Evolutionary conservation across 2,113 vertebrate species (phyloP).

Genomic region (Tor tambroides): DNA sequence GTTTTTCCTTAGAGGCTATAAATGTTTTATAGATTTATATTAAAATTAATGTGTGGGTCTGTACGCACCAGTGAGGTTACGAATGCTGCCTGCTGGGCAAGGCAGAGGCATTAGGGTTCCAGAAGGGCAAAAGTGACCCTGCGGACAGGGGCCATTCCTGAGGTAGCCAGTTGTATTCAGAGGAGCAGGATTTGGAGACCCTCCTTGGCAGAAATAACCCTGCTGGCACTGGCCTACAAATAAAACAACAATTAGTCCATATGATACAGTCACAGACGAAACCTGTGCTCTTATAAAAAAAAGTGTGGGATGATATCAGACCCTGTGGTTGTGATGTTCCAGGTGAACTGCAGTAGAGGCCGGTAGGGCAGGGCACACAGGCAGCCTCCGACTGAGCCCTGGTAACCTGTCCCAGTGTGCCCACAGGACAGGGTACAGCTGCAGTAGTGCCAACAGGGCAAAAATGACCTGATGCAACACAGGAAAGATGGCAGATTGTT

Average conservation of each 20-base stretch:
- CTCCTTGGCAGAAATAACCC: slow-evolving; percentile 86
- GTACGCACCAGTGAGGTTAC: slow-evolving; percentile 78
- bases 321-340: slow-evolving; percentile 83
- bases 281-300: too few relatives aligned
- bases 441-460: slow-evolving; percentile 75
- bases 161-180: slow-evolving; percentile 64
- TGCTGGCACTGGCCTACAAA: slow-evolving; percentile 80
- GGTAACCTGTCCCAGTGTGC: slow-evolving; percentile 77
- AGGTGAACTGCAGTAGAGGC: slow-evolving; percentile 80
- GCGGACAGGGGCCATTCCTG: slow-evolving; percentile 81
- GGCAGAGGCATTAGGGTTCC: slow-evolving; percentile 79
- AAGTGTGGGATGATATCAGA: slow-evolving; percentile 54
- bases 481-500: not conserved
- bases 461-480: slow-evolving; percentile 77
- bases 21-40: not conserved
- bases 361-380: slow-evolving; percentile 84
- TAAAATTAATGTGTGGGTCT: not conserved
- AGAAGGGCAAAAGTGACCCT: slow-evolving; percentile 84
- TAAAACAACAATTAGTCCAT: slow-evolving; percentile 17
- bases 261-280: not conserved
- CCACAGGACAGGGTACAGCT: slow-evolving; percentile 81
- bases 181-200: slow-evolving; percentile 77
- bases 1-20: not conserved
- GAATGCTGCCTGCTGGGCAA: slow-evolving; percentile 84
- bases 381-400: slow-evolving; percentile 70